phyloP scores from a whole-genome alignment of 1,140 invertebrate genomes.

The Drosophila paulistorum region DNA sequence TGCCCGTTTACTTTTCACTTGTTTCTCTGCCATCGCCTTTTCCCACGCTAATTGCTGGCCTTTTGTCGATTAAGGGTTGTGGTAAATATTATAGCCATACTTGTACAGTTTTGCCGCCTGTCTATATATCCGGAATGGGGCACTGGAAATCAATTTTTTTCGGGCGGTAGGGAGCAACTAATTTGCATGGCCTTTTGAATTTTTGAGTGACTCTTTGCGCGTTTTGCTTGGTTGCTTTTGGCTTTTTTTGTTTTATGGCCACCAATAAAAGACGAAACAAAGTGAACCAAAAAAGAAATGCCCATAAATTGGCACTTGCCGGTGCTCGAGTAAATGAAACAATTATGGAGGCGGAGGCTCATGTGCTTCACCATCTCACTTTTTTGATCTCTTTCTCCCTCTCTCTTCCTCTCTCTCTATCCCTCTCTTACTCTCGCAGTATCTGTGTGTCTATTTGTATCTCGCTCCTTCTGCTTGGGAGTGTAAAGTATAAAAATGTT shows the following conservation, averaged over 20 bases:
- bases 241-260: not conserved
- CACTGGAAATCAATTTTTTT: conserved; percentile 25
- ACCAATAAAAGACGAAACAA: conserved; percentile 13
- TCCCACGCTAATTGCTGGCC: conserved; percentile 11
- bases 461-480: not conserved
- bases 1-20: not conserved
- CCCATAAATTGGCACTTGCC: conserved; percentile 44
- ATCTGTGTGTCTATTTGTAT: not conserved
- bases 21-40: not conserved
- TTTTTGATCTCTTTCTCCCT: not conserved
- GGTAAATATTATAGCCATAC: not conserved
- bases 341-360: conserved; percentile 28
- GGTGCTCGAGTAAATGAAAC: conserved; percentile 45
- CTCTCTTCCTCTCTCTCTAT: not conserved
- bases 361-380: not conserved
- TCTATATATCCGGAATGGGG: not conserved
- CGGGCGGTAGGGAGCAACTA: not conserved
- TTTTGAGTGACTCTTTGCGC: conserved; percentile 20
- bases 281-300: conserved; percentile 2
- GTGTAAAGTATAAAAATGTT: conserved; percentile 39
- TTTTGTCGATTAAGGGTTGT: not conserved
- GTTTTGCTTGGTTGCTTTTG: not conserved
- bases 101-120: not conserved
- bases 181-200: conserved; percentile 24
- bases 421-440: not conserved